Percentiles rank a stretch among this genome's conserved stretches.
phyloP scores from a whole-genome alignment of 1,140 invertebrate genomes.

The Drosophila ananassae region DNA sequence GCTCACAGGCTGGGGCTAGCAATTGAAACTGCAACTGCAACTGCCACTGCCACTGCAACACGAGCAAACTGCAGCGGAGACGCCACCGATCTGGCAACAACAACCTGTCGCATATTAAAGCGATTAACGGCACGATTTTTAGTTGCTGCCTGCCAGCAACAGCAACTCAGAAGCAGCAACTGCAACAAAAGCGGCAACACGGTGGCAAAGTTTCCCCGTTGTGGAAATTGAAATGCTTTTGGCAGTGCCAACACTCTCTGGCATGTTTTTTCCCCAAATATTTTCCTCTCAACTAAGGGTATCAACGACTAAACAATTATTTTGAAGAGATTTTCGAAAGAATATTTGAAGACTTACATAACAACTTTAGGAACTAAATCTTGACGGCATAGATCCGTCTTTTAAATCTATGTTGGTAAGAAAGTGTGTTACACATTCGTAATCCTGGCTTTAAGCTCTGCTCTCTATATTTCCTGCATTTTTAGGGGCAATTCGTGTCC shows the following conservation, averaged over 20 bases:
- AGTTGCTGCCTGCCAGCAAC: slow-evolving; percentile 26
- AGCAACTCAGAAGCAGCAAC: slow-evolving; percentile 12
- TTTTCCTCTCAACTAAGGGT: slow-evolving; percentile 7
- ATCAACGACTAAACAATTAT: background rate
- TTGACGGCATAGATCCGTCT: too few relatives aligned
- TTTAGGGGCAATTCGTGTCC: slow-evolving; percentile 66
- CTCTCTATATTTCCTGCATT: slow-evolving; percentile 22
- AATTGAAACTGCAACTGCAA: slow-evolving; percentile 23
- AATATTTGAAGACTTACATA: too few relatives aligned
- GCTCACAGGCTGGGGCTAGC: slow-evolving; percentile 49
- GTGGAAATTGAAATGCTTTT: slow-evolving; percentile 79
- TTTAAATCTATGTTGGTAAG: background rate
- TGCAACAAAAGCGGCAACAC: slow-evolving; percentile 25
- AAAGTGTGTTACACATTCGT: background rate
- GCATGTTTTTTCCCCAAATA: slow-evolving; percentile 12
- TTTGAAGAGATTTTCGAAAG: background rate
- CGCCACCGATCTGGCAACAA: slow-evolving; percentile 63
- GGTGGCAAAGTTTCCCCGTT: slow-evolving; percentile 45
- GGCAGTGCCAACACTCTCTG: slow-evolving; percentile 69
- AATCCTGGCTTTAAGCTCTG: background rate
- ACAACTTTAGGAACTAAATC: too few relatives aligned
- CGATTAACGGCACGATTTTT: slow-evolving; percentile 79
- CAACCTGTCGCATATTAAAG: slow-evolving; percentile 81
- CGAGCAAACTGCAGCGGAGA: slow-evolving; percentile 13
- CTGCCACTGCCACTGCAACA: slow-evolving; percentile 27